phyloP scores from a whole-genome alignment of 2,797 vertebrate genomes.

The Falco columbarius region DNA sequence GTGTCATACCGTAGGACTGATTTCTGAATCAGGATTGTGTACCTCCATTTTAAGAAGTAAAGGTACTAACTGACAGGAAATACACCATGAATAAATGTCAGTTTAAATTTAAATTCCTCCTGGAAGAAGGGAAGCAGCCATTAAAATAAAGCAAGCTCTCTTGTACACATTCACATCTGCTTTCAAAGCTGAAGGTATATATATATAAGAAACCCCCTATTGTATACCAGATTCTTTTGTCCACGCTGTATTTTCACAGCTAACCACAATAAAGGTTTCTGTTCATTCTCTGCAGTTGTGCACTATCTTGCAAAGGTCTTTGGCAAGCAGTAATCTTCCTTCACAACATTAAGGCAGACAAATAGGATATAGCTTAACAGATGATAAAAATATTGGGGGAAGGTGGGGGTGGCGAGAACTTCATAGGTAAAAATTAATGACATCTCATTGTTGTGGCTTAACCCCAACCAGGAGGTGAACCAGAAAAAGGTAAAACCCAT shows the following conservation, averaged over 20 bases:
- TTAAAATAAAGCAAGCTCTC: background rate
- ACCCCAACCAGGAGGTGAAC: no score
- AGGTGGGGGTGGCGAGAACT: background rate
- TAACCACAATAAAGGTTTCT: background rate
- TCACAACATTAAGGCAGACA: background rate
- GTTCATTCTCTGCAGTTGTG: background rate
- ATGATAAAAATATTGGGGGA: background rate
- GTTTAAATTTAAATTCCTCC: background rate
- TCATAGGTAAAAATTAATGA: background rate
- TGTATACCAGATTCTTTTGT: background rate
- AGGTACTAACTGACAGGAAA: background rate
- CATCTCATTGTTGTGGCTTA: background rate
- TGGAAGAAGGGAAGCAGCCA: background rate
- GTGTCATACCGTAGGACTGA: background rate
- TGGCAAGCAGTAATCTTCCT: background rate
- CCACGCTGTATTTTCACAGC: background rate
- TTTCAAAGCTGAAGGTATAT: background rate
- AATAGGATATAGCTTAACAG: background rate
- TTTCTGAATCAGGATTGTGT: background rate
- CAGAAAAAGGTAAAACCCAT: no score
- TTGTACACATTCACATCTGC: background rate
- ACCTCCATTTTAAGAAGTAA: background rate
- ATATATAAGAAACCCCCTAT: accelerated
- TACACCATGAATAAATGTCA: background rate
- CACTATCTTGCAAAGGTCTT: background rate